phyloP scores from a whole-genome alignment of 2,888 invertebrate genomes.

The Electrophaes corylata region DNA sequence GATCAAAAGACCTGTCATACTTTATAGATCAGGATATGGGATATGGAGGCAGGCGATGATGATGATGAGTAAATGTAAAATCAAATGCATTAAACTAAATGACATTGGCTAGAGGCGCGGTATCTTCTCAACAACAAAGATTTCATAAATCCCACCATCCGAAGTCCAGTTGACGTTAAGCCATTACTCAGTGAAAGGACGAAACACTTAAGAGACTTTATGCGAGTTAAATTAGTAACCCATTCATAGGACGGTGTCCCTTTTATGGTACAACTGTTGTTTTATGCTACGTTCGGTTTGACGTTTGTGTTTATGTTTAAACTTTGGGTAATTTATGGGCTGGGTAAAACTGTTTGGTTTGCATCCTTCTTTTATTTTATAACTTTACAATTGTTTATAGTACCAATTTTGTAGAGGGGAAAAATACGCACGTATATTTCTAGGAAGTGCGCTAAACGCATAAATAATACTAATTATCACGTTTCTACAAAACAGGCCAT shows the following conservation, averaged over 20 bases:
- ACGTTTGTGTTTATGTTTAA: constrained; percentile 32
- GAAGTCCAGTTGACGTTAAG: constrained; percentile 21
- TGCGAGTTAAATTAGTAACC: constrained; percentile 39
- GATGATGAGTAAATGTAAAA: too few species aligned
- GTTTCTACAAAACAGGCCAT: background rate
- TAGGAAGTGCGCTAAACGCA: too few species aligned
- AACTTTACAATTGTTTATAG: background rate
- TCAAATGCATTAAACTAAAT: too few species aligned
- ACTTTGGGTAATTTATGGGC: constrained; percentile 30
- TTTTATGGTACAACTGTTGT: constrained; percentile 34
- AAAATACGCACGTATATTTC: too few species aligned
- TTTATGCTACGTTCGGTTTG: constrained; percentile 33
- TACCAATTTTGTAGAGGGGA: background rate
- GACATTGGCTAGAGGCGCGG: too few species aligned
- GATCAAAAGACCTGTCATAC: too few species aligned
- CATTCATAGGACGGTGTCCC: constrained; percentile 20
- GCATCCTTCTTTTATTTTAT: background rate
- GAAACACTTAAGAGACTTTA: constrained; percentile 33
- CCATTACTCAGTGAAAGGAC: constrained; percentile 37
- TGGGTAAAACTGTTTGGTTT: constrained; percentile 15
- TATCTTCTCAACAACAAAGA: constrained; percentile 6
- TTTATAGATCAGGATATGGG: too few species aligned
- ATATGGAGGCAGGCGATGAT: too few species aligned
- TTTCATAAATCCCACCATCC: constrained; percentile 31
- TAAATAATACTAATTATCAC: background rate